Conservation (phyloP, 2,113 vertebrate genomes). For the Suricata suricatta region DNA sequence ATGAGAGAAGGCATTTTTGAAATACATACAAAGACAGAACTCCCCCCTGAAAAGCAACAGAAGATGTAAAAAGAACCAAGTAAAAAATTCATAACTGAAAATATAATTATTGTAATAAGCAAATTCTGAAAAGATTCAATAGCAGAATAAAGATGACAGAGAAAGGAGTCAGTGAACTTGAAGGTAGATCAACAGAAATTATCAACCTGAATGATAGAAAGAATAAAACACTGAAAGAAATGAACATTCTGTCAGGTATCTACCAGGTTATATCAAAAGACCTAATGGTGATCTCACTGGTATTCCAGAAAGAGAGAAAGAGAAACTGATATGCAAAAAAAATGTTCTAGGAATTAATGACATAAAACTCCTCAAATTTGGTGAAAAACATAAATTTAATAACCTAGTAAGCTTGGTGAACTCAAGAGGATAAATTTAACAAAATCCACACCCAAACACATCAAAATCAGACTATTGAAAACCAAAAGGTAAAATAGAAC, state of each 20-base stretch:
- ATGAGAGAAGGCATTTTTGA: background rate
- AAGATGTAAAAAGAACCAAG: background rate
- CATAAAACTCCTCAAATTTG: background rate
- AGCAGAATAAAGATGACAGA: background rate
- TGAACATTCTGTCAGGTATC: background rate
- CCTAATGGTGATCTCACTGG: background rate
- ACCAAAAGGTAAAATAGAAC: background rate
- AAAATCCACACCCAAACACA: background rate
- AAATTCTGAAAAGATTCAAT: background rate
- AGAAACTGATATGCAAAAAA: background rate
- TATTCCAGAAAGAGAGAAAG: background rate
- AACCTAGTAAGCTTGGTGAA: background rate
- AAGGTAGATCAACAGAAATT: background rate
- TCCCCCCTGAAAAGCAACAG: background rate
- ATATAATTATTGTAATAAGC: background rate
- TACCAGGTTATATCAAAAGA: background rate
- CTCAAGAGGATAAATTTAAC: background rate
- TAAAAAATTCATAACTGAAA: background rate
- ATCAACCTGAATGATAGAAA: background rate
- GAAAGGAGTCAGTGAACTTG: background rate
- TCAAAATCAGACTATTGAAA: background rate
- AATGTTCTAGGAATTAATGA: background rate
- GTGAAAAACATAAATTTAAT: background rate
- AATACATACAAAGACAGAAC: background rate
- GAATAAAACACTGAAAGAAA: background rate